Base-by-base conservation (phyloP, 2,888 invertebrate genomes). In the Leucozona laternaria region DNA sequence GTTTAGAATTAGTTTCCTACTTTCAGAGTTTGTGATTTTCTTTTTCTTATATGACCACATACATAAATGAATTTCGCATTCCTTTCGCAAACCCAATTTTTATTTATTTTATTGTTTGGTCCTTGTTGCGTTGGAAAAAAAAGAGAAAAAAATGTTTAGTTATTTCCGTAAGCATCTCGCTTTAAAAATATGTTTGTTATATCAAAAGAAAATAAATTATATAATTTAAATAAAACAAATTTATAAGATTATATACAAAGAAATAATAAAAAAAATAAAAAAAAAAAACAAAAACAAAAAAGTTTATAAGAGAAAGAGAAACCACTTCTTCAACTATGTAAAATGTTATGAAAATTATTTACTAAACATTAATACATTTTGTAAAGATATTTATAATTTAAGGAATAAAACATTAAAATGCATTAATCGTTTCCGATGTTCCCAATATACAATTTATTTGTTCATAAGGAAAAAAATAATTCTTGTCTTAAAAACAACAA, bases 341-440 rank as follows among this genome's bases (percentile, higher is more conserved):
- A 85, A 85, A 85, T 85, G 85, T 85, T 85, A 85, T 85, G 85
- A 68, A 85, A 81, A 81, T 85, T 85, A 85, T 85, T 80, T 85
- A 85, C 81, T 80, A 62, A 81, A 81, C 66, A 58, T 76, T 80
- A 73, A 79, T 68, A 81, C 57, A 72, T 85, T 85, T 85, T 85
- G 85, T 85, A 85, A 85, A 85, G 77, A 85, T 85, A 85, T 85
- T 85, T 85, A 77, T 85, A 81, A 85, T 85, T 85, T 85, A 85
- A 85, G 81, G 55, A 85, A 85, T 85, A 75, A 85, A 85, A 85
- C 80, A 81, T 80, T 50, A 62, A 80, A 81, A 81, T 85, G 77
- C 85, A 85, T 80, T 81, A 77, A 85, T 81, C 81, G 62, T 79
- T 83, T 84, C 79, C 79, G 79, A 79, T 62, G 55, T 79, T 73